Percentiles rank a stretch among this genome's conserved stretches.
These are phyloP conservation scores for Radopholus similis DNA, from an alignment of 1,140 invertebrate species.

Conservation along the genomic window DNA sequence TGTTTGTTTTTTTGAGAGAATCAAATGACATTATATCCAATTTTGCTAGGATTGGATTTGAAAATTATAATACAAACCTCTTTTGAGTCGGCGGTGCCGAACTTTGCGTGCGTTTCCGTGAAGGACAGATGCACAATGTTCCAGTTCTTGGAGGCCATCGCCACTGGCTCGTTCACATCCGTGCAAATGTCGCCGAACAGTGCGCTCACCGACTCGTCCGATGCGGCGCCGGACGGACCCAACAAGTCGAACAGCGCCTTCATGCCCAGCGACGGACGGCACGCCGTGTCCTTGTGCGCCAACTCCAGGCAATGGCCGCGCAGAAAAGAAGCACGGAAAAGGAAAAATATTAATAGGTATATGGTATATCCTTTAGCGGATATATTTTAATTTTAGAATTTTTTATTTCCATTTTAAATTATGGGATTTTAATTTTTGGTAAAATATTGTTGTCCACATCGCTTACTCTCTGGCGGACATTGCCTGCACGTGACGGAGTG, in stretches of 20 bases:
- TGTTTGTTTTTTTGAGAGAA: background rate
- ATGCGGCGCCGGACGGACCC: constrained; percentile 47
- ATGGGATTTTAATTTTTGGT: too few relatives aligned
- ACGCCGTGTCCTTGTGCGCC: constrained; percentile 7
- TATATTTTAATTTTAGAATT: too few relatives aligned
- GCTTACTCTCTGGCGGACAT: too few relatives aligned
- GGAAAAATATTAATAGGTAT: too few relatives aligned
- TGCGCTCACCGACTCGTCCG: constrained; percentile 65
- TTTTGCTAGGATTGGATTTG: background rate
- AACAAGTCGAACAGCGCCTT: constrained; percentile 98
- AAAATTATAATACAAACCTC: constrained; percentile 39
- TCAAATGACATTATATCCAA: background rate
- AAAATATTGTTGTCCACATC: too few relatives aligned
- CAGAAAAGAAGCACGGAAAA: constrained; percentile 40
- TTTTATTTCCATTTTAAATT: constrained; percentile 48
- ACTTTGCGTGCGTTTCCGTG: constrained; percentile 96
- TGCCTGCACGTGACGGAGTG: too few relatives aligned
- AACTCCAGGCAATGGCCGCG: constrained; percentile 42
- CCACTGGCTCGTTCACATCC: constrained; percentile 89
- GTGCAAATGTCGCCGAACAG: constrained; percentile 93
- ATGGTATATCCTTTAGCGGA: too few relatives aligned
- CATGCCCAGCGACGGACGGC: constrained; percentile 79
- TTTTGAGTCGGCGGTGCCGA: constrained; percentile 91
- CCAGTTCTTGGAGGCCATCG: constrained; percentile 91
- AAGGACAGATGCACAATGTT: constrained; percentile 91